These are phyloP conservation scores for Trachythela sp. DNA, from an alignment of 64 coral and sea anemone species.

Conservation along the genomic window DNA sequence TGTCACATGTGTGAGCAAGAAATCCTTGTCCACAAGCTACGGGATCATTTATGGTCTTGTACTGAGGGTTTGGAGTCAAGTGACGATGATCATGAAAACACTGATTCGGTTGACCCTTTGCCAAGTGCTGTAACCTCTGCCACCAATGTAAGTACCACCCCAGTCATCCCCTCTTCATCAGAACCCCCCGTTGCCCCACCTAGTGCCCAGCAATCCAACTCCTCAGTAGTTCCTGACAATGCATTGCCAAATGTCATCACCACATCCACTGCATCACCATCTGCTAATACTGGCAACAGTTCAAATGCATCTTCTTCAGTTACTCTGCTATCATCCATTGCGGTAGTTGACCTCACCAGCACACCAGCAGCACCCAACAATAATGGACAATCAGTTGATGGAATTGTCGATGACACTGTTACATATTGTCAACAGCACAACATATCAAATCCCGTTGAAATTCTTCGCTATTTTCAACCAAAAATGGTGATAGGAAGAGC, in stretches of 20 bases:
- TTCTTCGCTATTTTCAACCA: neutral
- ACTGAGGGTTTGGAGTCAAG: constrained; percentile 13
- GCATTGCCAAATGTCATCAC: neutral
- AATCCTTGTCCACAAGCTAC: constrained; percentile 25
- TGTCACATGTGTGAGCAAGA: constrained; percentile 15
- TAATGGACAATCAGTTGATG: neutral
- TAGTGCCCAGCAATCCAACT: neutral
- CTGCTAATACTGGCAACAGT: neutral
- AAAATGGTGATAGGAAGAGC: constrained; percentile 36
- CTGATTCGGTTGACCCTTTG: too few species aligned
- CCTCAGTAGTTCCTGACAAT: neutral
- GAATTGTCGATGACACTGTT: neutral
- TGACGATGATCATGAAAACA: constrained; percentile 14
- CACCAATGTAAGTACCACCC: neutral
- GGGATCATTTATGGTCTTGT: constrained; percentile 28
- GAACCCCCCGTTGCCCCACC: neutral
- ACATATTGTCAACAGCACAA: neutral
- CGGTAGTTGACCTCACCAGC: neutral
- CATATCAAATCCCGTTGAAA: neutral
- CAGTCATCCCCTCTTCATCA: too few species aligned
- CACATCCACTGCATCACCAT: neutral
- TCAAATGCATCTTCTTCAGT: neutral
- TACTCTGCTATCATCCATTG: neutral
- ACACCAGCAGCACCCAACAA: neutral
- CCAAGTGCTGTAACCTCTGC: neutral